These are phyloP conservation scores for Chiloscyllium punctatum DNA, from an alignment of 2,797 vertebrate genomes.

Conservation along the genomic window DNA sequence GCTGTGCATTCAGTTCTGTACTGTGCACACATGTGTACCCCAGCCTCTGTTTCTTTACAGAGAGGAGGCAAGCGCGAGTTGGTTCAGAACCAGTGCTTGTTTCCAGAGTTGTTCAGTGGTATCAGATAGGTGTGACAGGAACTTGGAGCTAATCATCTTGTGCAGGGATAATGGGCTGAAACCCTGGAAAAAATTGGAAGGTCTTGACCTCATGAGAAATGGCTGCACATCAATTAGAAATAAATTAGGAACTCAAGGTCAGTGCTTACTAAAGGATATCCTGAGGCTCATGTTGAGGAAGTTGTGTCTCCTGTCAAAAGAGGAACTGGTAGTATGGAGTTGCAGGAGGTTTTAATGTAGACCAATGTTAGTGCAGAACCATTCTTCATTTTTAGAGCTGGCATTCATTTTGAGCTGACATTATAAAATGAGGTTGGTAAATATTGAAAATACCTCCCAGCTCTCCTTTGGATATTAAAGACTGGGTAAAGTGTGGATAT, in stretches of 20 bases:
- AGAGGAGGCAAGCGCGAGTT: not conserved
- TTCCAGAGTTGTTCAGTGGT: not conserved
- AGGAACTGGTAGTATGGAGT: not conserved
- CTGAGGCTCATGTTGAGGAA: not conserved
- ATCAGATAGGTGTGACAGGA: not conserved
- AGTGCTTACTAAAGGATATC: not conserved
- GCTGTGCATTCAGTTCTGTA: not conserved
- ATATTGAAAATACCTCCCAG: not conserved
- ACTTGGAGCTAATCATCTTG: not conserved
- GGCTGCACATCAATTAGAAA: not conserved
- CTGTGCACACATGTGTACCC: not conserved
- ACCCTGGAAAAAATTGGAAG: not conserved
- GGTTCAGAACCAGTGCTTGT: not conserved
- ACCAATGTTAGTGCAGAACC: not conserved
- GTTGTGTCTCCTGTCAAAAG: not conserved
- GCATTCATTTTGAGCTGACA: not conserved
- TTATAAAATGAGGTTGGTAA: not conserved
- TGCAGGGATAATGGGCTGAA: not conserved
- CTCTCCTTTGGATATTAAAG: not conserved
- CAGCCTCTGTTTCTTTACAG: not conserved
- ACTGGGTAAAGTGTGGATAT: not conserved
- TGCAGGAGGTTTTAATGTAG: not conserved
- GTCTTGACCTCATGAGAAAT: not conserved
- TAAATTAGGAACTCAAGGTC: not conserved
- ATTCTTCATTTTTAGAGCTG: not conserved